These are phyloP conservation scores for Poecilia velifera DNA, from an alignment of 2,797 vertebrate species.

Conservation along the genomic window DNA sequence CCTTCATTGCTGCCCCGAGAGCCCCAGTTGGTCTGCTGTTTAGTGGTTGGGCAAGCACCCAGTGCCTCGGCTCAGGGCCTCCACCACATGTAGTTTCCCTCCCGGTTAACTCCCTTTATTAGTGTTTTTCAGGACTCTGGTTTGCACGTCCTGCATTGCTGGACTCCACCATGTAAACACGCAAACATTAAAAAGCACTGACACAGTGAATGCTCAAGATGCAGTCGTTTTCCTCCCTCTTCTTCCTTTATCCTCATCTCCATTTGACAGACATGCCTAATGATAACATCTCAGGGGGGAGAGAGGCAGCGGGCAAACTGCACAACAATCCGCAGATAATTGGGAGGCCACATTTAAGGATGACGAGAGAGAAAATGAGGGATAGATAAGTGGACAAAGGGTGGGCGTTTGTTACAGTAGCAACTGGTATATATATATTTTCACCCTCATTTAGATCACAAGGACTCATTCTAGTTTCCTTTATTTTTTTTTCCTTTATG, in stretches of 20 bases:
- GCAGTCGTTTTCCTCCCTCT: slow-evolving; percentile 27
- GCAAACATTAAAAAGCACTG: slow-evolving; percentile 31
- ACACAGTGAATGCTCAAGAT: slow-evolving; percentile 53
- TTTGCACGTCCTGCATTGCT: slow-evolving; percentile 40
- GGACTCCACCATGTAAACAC: slow-evolving; percentile 26
- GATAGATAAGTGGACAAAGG: slow-evolving; percentile 59
- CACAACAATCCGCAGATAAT: slow-evolving; percentile 77
- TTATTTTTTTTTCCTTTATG: slow-evolving; percentile 13
- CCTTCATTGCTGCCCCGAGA: slow-evolving; percentile 25
- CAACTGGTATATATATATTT: slow-evolving; percentile 58
- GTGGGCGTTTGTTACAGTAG: slow-evolving; percentile 51
- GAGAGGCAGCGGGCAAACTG: slow-evolving; percentile 53
- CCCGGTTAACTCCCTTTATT: slow-evolving; percentile 75
- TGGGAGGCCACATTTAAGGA: slow-evolving; percentile 62
- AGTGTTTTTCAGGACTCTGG: slow-evolving; percentile 67
- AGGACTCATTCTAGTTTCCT: slow-evolving; percentile 48
- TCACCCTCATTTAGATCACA: slow-evolving; percentile 74
- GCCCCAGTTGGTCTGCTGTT: slow-evolving; percentile 52
- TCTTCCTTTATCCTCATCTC: slow-evolving; percentile 51
- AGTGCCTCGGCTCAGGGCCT: slow-evolving; percentile 29
- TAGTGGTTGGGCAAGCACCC: slow-evolving; percentile 60
- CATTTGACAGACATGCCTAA: slow-evolving; percentile 79
- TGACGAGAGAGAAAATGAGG: slow-evolving; percentile 38
- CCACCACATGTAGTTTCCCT: slow-evolving; percentile 65
- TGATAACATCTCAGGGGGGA: slow-evolving; percentile 68